Evolutionary conservation across 2,888 invertebrate genomes (phyloP).

Genomic region (Aleiodes alternator): DNA sequence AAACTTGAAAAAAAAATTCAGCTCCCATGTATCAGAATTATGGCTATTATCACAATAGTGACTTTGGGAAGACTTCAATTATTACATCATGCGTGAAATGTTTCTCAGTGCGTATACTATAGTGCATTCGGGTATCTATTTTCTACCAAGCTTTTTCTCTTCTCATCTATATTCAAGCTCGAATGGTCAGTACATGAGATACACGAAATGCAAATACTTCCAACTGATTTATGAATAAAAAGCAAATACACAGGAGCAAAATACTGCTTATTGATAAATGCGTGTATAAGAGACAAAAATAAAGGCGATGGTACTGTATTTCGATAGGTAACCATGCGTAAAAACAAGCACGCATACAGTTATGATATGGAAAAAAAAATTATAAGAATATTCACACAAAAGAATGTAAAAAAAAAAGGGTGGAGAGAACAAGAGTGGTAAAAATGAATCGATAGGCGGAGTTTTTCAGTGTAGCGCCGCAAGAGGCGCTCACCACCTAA

Average conservation of each 20-base stretch:
- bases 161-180: not conserved
- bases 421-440: conserved; percentile 64
- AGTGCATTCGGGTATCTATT: not conserved
- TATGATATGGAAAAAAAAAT: conserved; percentile 32
- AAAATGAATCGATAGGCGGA: conserved; percentile 76
- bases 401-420: conserved; percentile 30
- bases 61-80: too few relatives aligned
- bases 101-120: not conserved
- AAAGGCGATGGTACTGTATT: conserved; percentile 11
- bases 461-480: conserved; percentile 72
- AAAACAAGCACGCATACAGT: not conserved
- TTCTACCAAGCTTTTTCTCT: not conserved
- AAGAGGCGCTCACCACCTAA: conserved; percentile 60
- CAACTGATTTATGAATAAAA: conserved; percentile 20
- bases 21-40: too few relatives aligned
- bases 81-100: too few relatives aligned
- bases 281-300: not conserved
- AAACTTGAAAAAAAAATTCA: too few relatives aligned
- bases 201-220: conserved; percentile 17
- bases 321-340: conserved; percentile 15
- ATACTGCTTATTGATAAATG: conserved; percentile 17
- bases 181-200: conserved; percentile 25
- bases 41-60: too few relatives aligned
- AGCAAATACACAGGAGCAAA: not conserved
- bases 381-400: not conserved